phyloP scores from a whole-genome alignment of 1,140 invertebrate genomes.

The Polypedilum pembai region DNA sequence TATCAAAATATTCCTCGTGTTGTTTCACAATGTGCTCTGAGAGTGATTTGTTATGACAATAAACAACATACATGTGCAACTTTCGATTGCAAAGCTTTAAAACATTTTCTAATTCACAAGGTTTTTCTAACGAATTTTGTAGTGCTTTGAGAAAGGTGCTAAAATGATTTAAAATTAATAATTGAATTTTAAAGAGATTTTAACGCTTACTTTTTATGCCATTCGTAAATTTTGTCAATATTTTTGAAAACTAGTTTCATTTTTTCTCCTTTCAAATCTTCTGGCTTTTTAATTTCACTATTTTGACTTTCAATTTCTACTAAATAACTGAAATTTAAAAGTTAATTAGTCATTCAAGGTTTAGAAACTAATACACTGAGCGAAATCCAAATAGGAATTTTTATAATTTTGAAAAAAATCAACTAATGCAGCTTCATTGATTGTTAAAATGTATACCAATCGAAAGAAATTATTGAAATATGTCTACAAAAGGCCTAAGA shows the following conservation, averaged over 20 bases:
- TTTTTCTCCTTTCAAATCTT: constrained; percentile 82
- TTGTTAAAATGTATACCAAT: too few species aligned
- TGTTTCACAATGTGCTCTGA: constrained; percentile 97
- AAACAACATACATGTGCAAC: constrained; percentile 91
- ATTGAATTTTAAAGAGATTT: constrained; percentile 28
- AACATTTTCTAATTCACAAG: constrained; percentile 74
- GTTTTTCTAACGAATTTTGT: constrained; percentile 75
- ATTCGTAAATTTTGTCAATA: constrained; percentile 95
- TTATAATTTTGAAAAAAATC: too few species aligned
- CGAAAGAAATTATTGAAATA: too few species aligned
- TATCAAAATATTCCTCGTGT: constrained; percentile 89
- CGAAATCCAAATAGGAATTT: too few species aligned
- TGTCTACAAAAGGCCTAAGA: too few species aligned
- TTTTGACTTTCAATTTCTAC: constrained; percentile 53
- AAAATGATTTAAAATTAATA: constrained; percentile 37
- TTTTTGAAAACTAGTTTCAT: constrained; percentile 98
- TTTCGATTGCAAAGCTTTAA: constrained; percentile 84
- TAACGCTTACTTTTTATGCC: constrained; percentile 90
- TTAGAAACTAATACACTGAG: too few species aligned
- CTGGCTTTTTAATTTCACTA: constrained; percentile 73
- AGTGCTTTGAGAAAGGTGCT: constrained; percentile 86
- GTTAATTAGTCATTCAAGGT: not conserved
- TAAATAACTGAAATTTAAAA: constrained; percentile 37
- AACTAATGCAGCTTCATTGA: too few species aligned
- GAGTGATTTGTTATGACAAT: constrained; percentile 98